Evolutionary conservation across 2,888 invertebrate species (phyloP).

Genomic region (Machimus atricapillus): DNA sequence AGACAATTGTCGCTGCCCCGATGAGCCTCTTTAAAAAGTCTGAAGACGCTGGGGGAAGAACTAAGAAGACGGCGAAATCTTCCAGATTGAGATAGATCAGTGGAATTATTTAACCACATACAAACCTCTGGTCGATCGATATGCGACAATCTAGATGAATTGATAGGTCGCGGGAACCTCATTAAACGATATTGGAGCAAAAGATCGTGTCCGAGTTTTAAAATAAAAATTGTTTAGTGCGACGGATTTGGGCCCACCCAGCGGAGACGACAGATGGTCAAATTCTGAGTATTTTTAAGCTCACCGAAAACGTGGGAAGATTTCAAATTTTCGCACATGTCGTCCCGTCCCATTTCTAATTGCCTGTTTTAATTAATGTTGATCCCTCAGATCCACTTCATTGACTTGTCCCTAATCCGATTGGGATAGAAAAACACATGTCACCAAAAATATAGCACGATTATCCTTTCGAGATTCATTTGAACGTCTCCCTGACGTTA

Average conservation of each 20-base stretch:
- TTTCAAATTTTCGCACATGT: not conserved
- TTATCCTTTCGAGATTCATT: conserved; percentile 27
- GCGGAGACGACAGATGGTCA: not conserved
- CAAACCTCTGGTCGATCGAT: not conserved
- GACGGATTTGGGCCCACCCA: not conserved
- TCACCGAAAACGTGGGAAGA: not conserved
- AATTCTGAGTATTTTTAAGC: conserved; percentile 9
- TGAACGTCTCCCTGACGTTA: not conserved
- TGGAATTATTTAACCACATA: conserved; percentile 3
- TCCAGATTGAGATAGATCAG: conserved; percentile 25
- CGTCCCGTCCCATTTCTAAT: not conserved
- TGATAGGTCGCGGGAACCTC: not conserved
- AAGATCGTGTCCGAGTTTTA: not conserved
- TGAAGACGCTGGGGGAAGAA: not conserved
- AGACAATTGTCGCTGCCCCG: conserved; percentile 22
- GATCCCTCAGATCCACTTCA: not conserved
- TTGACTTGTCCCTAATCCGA: not conserved
- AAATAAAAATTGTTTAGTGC: not conserved
- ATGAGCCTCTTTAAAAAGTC: conserved; percentile 2
- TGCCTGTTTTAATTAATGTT: not conserved
- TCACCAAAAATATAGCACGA: not conserved
- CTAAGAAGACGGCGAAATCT: not conserved
- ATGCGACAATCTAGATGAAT: not conserved
- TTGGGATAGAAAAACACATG: conserved; percentile 1
- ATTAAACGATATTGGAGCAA: not conserved